Evolutionary conservation across 2,888 invertebrate genomes (phyloP).

Genomic region (Neuroscelio doddi): DNA sequence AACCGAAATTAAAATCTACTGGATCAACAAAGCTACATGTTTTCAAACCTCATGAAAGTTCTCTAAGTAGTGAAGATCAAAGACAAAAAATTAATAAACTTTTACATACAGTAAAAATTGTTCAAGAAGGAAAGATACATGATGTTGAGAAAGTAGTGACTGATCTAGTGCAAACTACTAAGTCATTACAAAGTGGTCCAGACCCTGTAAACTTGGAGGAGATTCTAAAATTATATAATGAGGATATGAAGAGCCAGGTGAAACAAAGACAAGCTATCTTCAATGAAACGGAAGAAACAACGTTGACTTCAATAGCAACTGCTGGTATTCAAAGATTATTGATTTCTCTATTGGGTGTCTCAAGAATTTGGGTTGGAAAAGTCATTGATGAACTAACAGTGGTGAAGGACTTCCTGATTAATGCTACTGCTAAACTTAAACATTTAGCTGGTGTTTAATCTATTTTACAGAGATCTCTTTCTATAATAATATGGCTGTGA

Average conservation of each 20-base stretch:
- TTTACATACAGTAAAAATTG: constrained; percentile 64
- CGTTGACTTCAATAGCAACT: constrained; percentile 41
- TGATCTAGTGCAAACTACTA: constrained; percentile 59
- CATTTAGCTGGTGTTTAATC: constrained; percentile 44
- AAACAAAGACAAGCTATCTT: constrained; percentile 56
- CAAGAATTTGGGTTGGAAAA: constrained; percentile 56
- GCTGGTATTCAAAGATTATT: constrained; percentile 66
- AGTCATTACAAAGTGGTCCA: constrained; percentile 61
- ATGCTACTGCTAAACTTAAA: constrained; percentile 50
- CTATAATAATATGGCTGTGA: constrained; percentile 35
- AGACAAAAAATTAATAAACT: constrained; percentile 70
- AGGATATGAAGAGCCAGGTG: constrained; percentile 68
- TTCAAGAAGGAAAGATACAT: constrained; percentile 64
- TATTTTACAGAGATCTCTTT: constrained; percentile 24
- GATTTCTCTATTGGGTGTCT: constrained; percentile 56
- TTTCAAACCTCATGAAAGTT: constrained; percentile 68
- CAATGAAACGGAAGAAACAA: constrained; percentile 22
- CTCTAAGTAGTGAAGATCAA: constrained; percentile 72
- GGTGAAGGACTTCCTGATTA: constrained; percentile 55
- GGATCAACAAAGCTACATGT: constrained; percentile 59
- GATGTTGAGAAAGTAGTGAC: constrained; percentile 61
- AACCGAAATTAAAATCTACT: constrained; percentile 14
- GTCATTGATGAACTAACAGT: constrained; percentile 58
- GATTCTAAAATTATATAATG: constrained; percentile 61
- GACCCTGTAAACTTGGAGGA: constrained; percentile 66